These are phyloP conservation scores for Pinctada fucata DNA, from an alignment of 2,888 invertebrate species.

Conservation along the genomic window DNA sequence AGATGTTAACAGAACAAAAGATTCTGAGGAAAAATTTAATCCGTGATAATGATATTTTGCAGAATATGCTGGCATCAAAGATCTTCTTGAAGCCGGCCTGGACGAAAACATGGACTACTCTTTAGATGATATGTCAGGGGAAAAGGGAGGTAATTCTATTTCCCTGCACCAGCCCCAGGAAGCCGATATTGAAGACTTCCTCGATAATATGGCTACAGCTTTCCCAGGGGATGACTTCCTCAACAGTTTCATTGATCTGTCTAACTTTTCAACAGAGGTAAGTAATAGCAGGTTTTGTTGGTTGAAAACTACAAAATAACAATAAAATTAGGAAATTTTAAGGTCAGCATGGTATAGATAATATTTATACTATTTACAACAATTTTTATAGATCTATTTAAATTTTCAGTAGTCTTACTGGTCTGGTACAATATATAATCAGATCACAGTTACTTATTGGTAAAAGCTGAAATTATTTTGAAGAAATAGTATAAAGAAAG, in stretches of 20 bases:
- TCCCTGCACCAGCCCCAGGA: conserved; percentile 8
- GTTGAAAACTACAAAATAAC: background rate
- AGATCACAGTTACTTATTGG: too few species aligned
- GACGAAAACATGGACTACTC: conserved; percentile 10
- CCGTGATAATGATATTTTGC: background rate
- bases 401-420: too few species aligned
- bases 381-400: too few species aligned
- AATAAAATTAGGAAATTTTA: too few species aligned
- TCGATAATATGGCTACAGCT: conserved; percentile 25
- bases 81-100: conserved; percentile 29
- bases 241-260: conserved; percentile 67
- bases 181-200: conserved; percentile 31
- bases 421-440: too few species aligned
- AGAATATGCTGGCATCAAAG: conserved; percentile 34
- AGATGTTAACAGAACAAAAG: too few species aligned
- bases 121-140: conserved; percentile 15
- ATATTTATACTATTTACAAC: too few species aligned
- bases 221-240: conserved; percentile 50
- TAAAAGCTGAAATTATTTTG: too few species aligned
- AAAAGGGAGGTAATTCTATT: background rate
- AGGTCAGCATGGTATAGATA: too few species aligned
- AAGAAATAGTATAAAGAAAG: too few species aligned
- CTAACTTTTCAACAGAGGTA: conserved; percentile 58
- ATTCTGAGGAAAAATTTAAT: too few species aligned
- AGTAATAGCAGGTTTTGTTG: conserved; percentile 18